Evolutionary conservation across 2,888 invertebrate species (phyloP).

Genomic region (Blastobasis adustella): DNA sequence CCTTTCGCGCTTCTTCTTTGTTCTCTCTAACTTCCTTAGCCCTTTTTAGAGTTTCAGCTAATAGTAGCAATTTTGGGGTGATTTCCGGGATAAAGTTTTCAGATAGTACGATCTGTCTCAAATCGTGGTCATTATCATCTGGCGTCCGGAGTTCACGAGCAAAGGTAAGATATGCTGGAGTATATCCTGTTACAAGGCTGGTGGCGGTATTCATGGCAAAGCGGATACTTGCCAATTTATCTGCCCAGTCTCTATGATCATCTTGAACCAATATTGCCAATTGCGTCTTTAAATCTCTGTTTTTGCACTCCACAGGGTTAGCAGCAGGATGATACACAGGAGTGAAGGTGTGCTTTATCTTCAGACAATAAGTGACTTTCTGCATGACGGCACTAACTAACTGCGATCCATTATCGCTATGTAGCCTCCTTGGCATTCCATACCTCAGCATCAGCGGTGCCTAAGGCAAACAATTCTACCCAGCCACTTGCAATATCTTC

Average conservation of each 20-base stretch:
- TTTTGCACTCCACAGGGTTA: constrained; percentile 32
- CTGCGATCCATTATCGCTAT: constrained; percentile 14
- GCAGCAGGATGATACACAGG: constrained; percentile 26
- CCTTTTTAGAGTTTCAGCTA: constrained; percentile 3
- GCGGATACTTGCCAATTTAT: constrained; percentile 9
- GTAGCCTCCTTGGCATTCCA: constrained; percentile 11
- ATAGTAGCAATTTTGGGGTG: constrained; percentile 10
- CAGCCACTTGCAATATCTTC: constrained; percentile 16
- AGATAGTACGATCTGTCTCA: constrained; percentile 17
- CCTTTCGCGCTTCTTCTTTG: constrained; percentile 6
- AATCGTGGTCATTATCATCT: constrained; percentile 26
- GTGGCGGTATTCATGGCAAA: constrained; percentile 13
- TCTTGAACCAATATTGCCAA: constrained; percentile 13
- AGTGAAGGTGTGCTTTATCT: constrained; percentile 21
- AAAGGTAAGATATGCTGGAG: constrained; percentile 32
- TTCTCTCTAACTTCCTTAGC: constrained; percentile 7
- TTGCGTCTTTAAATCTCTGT: too few relatives aligned
- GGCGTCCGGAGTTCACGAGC: constrained; percentile 33
- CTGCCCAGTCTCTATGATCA: constrained; percentile 18
- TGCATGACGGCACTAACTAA: constrained; percentile 12
- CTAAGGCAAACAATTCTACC: constrained; percentile 28
- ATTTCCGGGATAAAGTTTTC: constrained; percentile 28
- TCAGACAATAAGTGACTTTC: constrained; percentile 17
- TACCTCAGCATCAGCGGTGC: constrained; percentile 24
- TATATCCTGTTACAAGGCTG: constrained; percentile 16